Base-by-base conservation (phyloP, 1,140 invertebrate genomes). In the Drosophila tsacasi region DNA sequence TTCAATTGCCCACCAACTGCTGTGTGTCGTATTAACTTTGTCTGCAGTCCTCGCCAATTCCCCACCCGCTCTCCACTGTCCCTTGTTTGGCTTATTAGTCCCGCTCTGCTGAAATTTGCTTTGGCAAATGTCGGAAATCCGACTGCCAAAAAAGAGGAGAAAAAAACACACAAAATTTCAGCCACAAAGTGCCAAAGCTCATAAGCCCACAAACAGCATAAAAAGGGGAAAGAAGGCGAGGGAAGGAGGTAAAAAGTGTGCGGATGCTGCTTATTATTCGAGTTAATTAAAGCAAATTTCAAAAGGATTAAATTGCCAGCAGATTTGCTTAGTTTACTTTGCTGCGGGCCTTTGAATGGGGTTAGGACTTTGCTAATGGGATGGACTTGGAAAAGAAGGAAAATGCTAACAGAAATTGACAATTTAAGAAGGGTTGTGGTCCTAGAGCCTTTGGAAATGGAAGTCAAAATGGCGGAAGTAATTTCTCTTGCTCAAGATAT, bases 231-330 rank as follows among this genome's bases (percentile, higher is more conserved):
- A 52, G 69, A 12, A 30, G 7, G 13, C 39, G 9, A 10, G 46
- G 21, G 44, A 23, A 19, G 32, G 27, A 21, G 58, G 39, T 19
- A 25, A 30, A 66, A 63, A 66, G 63, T 57, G 35, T 40, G 62
- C 50, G 59, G 76, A 80, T 77, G 65, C 61, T 66, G 73, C 82
- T 86, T 85, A 86, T 76, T 79, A 82, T 86, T 82, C 75, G 76
- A 86, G 76, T 82, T 86, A 86, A 86, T 86, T 86, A 86, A 86
- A 76, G 83, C 65, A 79, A 86, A 86, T 86, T 85, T 86, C 76
- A 86, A 86, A 86, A 79, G 82, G 81, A 80, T 84, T 84, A 79
- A 71, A 83, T 60, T 83, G 65, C 81, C 81, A 76, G 57, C 64
- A 79, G 81, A 83, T 84, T 83, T 67, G 63, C 62, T 78, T 67